These are phyloP conservation scores for Corythornis cristatus DNA, from an alignment of 2,113 vertebrate genomes.

Conservation along the genomic window DNA sequence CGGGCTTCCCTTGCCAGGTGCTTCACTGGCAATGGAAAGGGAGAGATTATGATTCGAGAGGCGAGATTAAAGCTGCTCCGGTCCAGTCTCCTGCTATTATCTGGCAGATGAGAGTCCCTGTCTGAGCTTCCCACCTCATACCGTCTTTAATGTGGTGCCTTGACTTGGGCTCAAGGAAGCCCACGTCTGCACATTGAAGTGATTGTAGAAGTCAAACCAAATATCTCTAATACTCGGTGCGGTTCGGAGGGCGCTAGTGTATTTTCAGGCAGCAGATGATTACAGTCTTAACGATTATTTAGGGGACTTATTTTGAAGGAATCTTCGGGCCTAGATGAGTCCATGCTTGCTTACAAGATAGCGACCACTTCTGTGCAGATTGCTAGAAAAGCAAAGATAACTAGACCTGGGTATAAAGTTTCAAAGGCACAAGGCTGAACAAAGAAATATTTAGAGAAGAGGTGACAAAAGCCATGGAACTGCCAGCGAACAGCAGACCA, in stretches of 20 bases:
- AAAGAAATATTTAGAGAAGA: conserved; percentile 59
- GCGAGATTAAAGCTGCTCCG: not conserved
- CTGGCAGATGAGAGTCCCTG: not conserved
- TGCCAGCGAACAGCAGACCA: conserved; percentile 43
- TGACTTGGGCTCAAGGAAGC: not conserved
- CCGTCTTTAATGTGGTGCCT: not conserved
- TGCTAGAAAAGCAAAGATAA: conserved; percentile 52
- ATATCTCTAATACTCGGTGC: not conserved
- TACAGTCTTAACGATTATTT: not conserved
- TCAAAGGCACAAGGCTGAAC: conserved; percentile 60
- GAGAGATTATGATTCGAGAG: not conserved
- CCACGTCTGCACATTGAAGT: conserved; percentile 10
- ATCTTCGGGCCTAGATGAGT: not conserved
- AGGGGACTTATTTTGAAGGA: not conserved
- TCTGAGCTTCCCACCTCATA: not conserved
- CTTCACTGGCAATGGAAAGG: not conserved
- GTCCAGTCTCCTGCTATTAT: not conserved
- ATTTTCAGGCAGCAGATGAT: not conserved
- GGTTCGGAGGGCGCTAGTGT: not conserved
- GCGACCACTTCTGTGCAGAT: conserved; percentile 6
- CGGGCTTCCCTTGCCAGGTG: conserved; percentile 11
- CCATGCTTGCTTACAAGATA: not conserved
- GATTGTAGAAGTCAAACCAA: conserved; percentile 26
- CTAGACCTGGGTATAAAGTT: conserved; percentile 57
- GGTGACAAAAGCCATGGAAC: conserved; percentile 60